Conservation (phyloP, 2,888 invertebrate species). For the Invenusta paracnida region DNA sequence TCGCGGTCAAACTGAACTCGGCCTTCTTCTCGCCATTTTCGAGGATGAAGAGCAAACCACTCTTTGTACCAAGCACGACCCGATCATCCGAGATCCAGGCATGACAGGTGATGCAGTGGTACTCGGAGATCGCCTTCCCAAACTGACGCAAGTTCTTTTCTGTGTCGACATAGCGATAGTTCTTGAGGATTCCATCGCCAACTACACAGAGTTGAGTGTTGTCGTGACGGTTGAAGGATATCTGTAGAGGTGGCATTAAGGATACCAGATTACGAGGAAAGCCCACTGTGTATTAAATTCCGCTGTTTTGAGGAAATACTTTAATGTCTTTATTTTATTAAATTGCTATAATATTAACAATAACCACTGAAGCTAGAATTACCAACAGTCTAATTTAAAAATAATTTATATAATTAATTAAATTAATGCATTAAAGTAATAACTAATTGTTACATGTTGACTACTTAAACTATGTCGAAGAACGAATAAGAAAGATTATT, state of each 20-base stretch:
- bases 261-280: no score
- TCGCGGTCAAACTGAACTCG: constrained; percentile 46
- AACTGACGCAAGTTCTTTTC: constrained; percentile 77
- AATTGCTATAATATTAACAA: no score
- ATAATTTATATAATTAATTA: no score
- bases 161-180: constrained; percentile 67
- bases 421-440: no score
- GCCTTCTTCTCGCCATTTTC: constrained; percentile 76
- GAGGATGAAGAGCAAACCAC: constrained; percentile 72
- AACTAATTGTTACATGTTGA: no score
- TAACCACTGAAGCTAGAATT: no score
- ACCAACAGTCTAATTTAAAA: no score
- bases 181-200: constrained; percentile 69
- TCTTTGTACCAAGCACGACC: constrained; percentile 74
- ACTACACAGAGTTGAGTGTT: constrained; percentile 70
- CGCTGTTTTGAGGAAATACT: no score
- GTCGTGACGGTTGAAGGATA: constrained; percentile 74
- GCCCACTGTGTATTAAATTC: no score
- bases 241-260: constrained; percentile 64
- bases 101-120: constrained; percentile 70
- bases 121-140: constrained; percentile 77
- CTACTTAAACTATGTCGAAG: no score
- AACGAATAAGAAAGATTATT: no score
- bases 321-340: no score
- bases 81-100: constrained; percentile 79